Evolutionary conservation across 2,888 invertebrate genomes (phyloP), one percentile per base, ranked within the genome.

Genomic region (Acleris sparsana): DNA sequence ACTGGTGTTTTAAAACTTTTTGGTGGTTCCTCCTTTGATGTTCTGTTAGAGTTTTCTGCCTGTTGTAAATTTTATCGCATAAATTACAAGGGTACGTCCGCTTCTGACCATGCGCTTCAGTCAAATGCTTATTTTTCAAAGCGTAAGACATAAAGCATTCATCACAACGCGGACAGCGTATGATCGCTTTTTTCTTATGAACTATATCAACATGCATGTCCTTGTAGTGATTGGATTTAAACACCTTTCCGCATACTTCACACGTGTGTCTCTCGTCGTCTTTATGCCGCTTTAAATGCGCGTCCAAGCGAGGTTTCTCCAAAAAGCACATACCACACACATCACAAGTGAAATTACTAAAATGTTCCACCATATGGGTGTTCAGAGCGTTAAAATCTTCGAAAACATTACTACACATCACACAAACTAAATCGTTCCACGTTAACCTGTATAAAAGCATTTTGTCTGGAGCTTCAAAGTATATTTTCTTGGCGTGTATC

Each of bases 191-290:
- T 68, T 90, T 90, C 63, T 88, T 90, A 67, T 92, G 92, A 0
- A 91, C 89, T 33, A 90, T 89, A 63, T 91, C 91, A 0, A 91
- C 89, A 51, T 92, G 92, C 88, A 90, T 88, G 39, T 91, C 90
- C 33, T 89, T 91, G 4, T 91, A 91, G 53, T 90, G 89, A 44
- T 90, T 90, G 0, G 89, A 89, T 69, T 88, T 88, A 74, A 93
- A 93, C 0, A 86, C 87, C 70, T 92, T 92, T 0, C 92, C 92
- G 69, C 93, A 93, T 0, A 92, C 80, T 29, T 92, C 90, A 62
- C 94, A 95, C 0, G 89, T 90, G 69, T 93, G 89, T 0, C 85
- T 82, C 33, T 93, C 94, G 63, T 93, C 93, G 55, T 93, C 93
- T 1, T 88, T 88, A 46, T 92, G 92, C 5, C 88, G 67, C 44